Evolutionary conservation across 1,140 invertebrate species (phyloP).

Genomic region (honey bee (Apis mellifera)): DNA sequence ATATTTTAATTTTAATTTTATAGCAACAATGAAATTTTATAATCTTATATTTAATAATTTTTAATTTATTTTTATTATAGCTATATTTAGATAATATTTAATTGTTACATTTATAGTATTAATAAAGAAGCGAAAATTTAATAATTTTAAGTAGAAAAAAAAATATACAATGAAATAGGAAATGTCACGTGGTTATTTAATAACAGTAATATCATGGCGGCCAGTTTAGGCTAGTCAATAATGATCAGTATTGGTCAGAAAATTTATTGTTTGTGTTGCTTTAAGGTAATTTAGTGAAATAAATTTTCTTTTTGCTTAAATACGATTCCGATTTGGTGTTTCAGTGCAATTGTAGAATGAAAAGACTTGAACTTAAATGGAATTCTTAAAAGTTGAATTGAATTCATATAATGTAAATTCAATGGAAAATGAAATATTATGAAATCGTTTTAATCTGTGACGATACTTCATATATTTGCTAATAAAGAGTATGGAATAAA

Average conservation of each 20-base stretch:
- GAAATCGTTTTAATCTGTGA: slow-evolving; percentile 18
- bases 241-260: slow-evolving; percentile 16
- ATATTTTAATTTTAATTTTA: neutral
- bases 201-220: slow-evolving; percentile 20
- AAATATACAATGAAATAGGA: neutral
- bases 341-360: slow-evolving; percentile 26
- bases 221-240: slow-evolving; percentile 43
- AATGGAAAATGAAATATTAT: slow-evolving; percentile 36
- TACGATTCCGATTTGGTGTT: neutral
- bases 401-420: slow-evolving; percentile 29
- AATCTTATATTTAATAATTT: neutral
- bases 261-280: neutral
- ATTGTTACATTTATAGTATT: neutral
- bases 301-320: slow-evolving; percentile 8
- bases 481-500: slow-evolving; percentile 44
- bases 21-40: neutral
- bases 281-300: slow-evolving; percentile 21
- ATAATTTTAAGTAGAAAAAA: neutral
- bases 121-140: neutral
- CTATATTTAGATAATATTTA: neutral
- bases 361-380: slow-evolving; percentile 10
- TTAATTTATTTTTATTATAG: neutral
- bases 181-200: slow-evolving; percentile 22
- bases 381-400: neutral
- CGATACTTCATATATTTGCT: slow-evolving; percentile 24